Evolutionary conservation across 2,113 vertebrate species (phyloP), one percentile per base, ranked within the genome.

Genomic region (Falcunculus frontatus): DNA sequence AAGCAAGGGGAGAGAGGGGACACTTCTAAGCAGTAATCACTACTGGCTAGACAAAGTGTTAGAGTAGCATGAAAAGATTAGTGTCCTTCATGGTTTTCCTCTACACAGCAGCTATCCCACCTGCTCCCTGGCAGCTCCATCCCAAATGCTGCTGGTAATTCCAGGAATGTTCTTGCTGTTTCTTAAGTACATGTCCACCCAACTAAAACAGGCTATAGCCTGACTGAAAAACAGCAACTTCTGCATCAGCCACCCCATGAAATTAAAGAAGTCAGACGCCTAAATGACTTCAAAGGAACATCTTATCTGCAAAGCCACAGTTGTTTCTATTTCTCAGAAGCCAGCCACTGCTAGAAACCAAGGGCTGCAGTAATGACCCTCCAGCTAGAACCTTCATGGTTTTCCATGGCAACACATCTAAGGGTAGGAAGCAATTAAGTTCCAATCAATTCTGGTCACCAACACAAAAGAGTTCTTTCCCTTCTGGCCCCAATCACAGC

Each of bases 261-360:
- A 91, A 96, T 79, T 82, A 56, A 92, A 69, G 44, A 26, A 72
- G 32, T 83, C 79, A 67, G 90, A 88, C 74, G 88, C 59, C 46
- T 74, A 67, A 95, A 90, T 32, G 23, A 93, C 68, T 94, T 88
- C 75, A 93, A 84, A 94, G 47, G 23, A 91, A 12, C 67, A 90
- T 83, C 78, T 73, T 53, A 88, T 94, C 88, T 90, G 57, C 63
- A 85, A 96, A 73, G 68, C 23, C 47, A 49, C 68, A 83, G 81
- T 60, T 52, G 35, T 52, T 94, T 79, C 84, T 67, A 7, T 73
- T 93, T 80, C 70, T 80, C 65, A 87, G 76, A 93, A 91, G 56
- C 21, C 89, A 76, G 62, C 14, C 56, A 77, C 69, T 55, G 69
- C 37, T 64, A 92, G 52, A 95, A 88, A 77, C 16, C 57, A 80